Conservation (phyloP, 2,888 invertebrate species). For the Latrodectus hesperus region DNA sequence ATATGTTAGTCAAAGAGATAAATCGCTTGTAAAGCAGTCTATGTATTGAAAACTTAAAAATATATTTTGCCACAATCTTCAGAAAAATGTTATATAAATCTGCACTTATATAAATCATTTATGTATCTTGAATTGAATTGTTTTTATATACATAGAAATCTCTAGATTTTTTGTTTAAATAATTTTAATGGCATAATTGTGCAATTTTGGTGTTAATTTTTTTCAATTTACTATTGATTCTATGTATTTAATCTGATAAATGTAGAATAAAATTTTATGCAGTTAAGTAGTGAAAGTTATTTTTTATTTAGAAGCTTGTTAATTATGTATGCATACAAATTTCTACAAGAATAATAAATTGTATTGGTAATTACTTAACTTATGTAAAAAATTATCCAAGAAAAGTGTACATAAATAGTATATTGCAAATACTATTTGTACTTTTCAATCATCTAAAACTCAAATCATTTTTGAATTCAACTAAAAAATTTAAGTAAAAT, state of each 20-base stretch:
- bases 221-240: conserved; percentile 59
- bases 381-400: too few species aligned
- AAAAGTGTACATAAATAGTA: too few species aligned
- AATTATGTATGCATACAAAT: too few species aligned
- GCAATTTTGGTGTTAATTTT: conserved; percentile 69
- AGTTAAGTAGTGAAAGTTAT: not conserved
- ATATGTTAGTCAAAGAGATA: not conserved
- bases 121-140: conserved; percentile 26
- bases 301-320: too few species aligned
- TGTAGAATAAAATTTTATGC: conserved; percentile 63
- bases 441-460: too few species aligned
- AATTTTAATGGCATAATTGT: conserved; percentile 51
- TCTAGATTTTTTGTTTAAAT: conserved; percentile 54
- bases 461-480: too few species aligned
- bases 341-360: too few species aligned
- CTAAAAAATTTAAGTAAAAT: too few species aligned
- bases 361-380: too few species aligned
- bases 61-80: conserved; percentile 64
- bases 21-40: not conserved
- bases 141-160: conserved; percentile 53
- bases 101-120: conserved; percentile 61
- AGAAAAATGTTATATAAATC: conserved; percentile 46
- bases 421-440: too few species aligned
- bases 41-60: conserved; percentile 15
- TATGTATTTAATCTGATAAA: conserved; percentile 61